These are phyloP conservation scores for Poecilia latipinna DNA, from an alignment of 2,113 vertebrate species.

Conservation along the genomic window DNA sequence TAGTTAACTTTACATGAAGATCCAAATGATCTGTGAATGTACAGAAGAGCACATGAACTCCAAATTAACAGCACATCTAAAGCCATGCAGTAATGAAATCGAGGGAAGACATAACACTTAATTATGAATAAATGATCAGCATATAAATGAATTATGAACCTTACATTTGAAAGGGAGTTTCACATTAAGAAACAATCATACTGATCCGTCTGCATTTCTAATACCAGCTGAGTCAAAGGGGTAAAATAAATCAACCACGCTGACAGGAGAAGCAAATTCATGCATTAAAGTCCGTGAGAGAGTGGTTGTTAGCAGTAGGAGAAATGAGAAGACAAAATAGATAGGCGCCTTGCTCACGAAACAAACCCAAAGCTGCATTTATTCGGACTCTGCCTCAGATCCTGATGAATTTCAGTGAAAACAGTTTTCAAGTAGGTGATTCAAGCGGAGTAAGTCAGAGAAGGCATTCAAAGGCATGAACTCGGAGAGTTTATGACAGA, in stretches of 20 bases:
- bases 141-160: slow-evolving; percentile 1
- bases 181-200: slow-evolving; percentile 29
- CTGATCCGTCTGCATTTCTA: slow-evolving; percentile 13
- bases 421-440: not conserved
- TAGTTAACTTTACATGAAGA: slow-evolving; percentile 1
- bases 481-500: not conserved
- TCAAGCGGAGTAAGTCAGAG: not conserved
- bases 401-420: not conserved
- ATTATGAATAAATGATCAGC: slow-evolving; percentile 18
- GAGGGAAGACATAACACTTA: not conserved
- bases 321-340: not conserved
- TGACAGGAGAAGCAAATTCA: not conserved
- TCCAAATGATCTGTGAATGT: not conserved
- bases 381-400: not conserved
- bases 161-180: slow-evolving; percentile 8
- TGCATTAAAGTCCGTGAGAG: not conserved
- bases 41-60: not conserved
- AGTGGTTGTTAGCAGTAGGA: not conserved
- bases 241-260: slow-evolving; percentile 5
- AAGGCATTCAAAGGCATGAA: not conserved
- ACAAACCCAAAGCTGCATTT: not conserved
- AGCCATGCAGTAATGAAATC: slow-evolving; percentile 3
- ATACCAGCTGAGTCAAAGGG: not conserved
- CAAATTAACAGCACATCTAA: not conserved
- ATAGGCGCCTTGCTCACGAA: not conserved